A percentile compares a stretch with the other conserved stretches of the same genome.
Evolutionary conservation across 2,888 invertebrate species (phyloP).

Genomic region (Abrostola triplasia): DNA sequence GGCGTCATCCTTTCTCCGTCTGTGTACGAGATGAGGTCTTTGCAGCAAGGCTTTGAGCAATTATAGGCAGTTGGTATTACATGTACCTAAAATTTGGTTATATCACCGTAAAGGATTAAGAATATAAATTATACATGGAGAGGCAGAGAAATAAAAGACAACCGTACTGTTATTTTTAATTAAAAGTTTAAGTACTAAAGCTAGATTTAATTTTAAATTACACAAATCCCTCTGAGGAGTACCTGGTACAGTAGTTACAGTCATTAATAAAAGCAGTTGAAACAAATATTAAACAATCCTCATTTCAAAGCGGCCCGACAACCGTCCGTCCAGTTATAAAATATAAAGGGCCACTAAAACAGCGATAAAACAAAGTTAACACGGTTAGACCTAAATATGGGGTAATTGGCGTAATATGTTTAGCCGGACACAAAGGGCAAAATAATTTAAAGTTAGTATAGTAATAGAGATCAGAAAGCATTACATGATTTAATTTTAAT

Average conservation of each 20-base stretch:
- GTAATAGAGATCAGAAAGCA: no score
- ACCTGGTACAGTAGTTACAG: slow-evolving; percentile 26
- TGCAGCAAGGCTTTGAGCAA: no score
- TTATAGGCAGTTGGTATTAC: no score
- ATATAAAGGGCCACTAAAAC: slow-evolving; percentile 29
- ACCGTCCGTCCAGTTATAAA: slow-evolving; percentile 38
- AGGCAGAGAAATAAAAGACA: neutral
- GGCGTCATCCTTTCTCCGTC: no score
- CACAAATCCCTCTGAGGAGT: slow-evolving; percentile 37
- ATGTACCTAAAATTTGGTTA: no score
- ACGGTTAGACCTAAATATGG: neutral
- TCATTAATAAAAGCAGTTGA: slow-evolving; percentile 59
- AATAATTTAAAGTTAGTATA: no score
- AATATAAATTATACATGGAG: no score
- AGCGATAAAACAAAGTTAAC: slow-evolving; percentile 1
- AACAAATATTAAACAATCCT: slow-evolving; percentile 66
- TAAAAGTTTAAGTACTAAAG: slow-evolving; percentile 31
- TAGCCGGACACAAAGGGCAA: no score
- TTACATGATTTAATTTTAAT: no score
- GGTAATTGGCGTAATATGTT: no score
- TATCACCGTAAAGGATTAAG: no score
- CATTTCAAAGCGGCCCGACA: slow-evolving; percentile 56
- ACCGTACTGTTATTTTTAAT: slow-evolving; percentile 30
- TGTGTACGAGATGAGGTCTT: no score
- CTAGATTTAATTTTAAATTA: slow-evolving; percentile 52